Base-by-base conservation (phyloP, 2,113 vertebrate genomes). In the Crotalus tigris region DNA sequence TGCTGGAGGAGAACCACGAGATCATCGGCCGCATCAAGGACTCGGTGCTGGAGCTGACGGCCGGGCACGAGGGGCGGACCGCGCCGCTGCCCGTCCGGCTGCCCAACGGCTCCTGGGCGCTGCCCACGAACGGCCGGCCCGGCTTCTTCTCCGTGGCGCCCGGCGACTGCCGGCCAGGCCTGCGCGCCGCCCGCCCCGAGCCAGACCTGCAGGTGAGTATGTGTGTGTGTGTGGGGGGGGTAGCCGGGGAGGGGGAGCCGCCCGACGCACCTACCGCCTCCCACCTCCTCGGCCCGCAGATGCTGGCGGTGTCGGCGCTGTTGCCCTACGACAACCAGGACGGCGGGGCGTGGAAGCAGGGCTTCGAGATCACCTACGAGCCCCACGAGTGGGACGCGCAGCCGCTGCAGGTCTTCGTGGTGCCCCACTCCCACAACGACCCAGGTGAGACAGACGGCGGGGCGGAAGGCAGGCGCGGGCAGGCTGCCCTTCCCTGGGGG, bases 21-120 rank as follows among this genome's bases (percentile, higher is more conserved):
- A 99, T 99, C 97, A 99, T 99, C 97, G 99, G 98, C 97, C 99
- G 99, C 98, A 99, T 99, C 98, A 99, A 99, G 97, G 99, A 99
- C 97, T 99, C 99, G 0, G 99, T 99, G 95, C 98, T 99, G 97
- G 99, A 99, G 98, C 98, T 99, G 96, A 99, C 99, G 0, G 99
- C 99, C 95, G 15, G 87, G 19, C n/a, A 54, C 51, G n/a, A 98
- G 33, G 97, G 97, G 33, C 97, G 96, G 91, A 95, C 96, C 0
- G 85, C 46, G 1, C 17, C 19, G 0, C 96, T 97, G 92, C 92
- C 97, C 11, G 91, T 69, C 8, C 96, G 92, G 94, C 97, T 95
- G 4, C 96, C 97, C 94, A 99, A 99, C 0, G 98, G 98, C 93
- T 99, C 99, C 96, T 99, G 99, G 99, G 96, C 98, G 49, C 96